Conservation (phyloP, 2,888 invertebrate species). For the Nipponacmea schrenckii region DNA sequence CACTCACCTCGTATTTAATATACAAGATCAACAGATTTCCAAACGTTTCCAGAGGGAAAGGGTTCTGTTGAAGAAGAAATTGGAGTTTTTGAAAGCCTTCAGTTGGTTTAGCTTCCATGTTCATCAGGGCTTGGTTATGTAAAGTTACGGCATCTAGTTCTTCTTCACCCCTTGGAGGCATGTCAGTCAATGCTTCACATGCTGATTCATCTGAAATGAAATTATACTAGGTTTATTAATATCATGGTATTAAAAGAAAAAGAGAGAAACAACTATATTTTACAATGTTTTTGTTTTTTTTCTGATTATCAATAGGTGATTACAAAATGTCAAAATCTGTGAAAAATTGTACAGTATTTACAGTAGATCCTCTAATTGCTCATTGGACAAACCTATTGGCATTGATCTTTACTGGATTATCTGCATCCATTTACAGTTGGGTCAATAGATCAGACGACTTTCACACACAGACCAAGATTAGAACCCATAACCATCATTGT, state of each 20-base stretch:
- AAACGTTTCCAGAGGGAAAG: slow-evolving; percentile 97
- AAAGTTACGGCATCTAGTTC: slow-evolving; percentile 97
- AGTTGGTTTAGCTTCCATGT: slow-evolving; percentile 86
- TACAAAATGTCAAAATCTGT: too few relatives aligned
- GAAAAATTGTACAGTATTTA: too few relatives aligned
- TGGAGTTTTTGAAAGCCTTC: slow-evolving; percentile 95
- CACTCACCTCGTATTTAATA: slow-evolving; percentile 85
- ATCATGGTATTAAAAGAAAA: background rate
- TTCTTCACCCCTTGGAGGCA: slow-evolving; percentile 85
- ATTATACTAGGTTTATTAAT: background rate
- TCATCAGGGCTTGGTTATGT: slow-evolving; percentile 94
- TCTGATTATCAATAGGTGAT: background rate
- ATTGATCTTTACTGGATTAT: too few relatives aligned
- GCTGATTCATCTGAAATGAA: slow-evolving; percentile 80
- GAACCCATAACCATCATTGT: too few relatives aligned
- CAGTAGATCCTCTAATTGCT: too few relatives aligned
- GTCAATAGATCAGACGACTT: too few relatives aligned
- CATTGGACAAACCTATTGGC: background rate
- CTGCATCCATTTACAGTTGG: too few relatives aligned
- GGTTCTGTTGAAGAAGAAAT: slow-evolving; percentile 93
- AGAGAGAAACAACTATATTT: too few relatives aligned
- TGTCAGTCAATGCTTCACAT: slow-evolving; percentile 71
- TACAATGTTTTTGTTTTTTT: background rate
- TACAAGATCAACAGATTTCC: slow-evolving; percentile 93
- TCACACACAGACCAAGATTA: too few relatives aligned